Conservation (phyloP, 2,888 invertebrate species). For the Sarcophaga caerulescens region DNA sequence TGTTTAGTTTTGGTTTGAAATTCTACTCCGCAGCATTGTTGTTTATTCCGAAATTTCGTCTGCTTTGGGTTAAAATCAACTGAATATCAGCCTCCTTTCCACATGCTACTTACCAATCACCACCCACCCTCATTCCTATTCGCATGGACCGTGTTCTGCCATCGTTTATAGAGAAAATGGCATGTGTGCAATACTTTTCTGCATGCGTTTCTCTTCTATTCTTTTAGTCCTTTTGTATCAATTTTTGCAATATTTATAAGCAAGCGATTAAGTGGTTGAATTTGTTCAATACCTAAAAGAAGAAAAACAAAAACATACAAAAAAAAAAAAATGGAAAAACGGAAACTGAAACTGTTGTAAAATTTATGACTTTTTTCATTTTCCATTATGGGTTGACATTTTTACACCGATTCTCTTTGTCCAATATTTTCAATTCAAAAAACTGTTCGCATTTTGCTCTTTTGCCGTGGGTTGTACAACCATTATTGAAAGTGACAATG, state of each 20-base stretch:
- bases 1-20: slow-evolving; percentile 57
- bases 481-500: neutral
- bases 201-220: slow-evolving; percentile 29
- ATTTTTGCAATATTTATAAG: slow-evolving; percentile 38
- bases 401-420: slow-evolving; percentile 51
- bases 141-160: neutral
- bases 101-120: slow-evolving; percentile 4
- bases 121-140: slow-evolving; percentile 45
- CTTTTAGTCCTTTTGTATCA: neutral
- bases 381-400: slow-evolving; percentile 75
- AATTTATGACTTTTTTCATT: slow-evolving; percentile 79
- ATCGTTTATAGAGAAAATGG: slow-evolving; percentile 41
- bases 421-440: slow-evolving; percentile 40
- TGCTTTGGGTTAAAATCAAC: slow-evolving; percentile 27
- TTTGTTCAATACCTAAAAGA: slow-evolving; percentile 25
- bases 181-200: slow-evolving; percentile 63
- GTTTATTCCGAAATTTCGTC: slow-evolving; percentile 14
- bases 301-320: neutral
- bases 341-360: slow-evolving; percentile 63
- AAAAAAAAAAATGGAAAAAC: neutral
- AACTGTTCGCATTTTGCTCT: slow-evolving; percentile 7
- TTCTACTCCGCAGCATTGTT: slow-evolving; percentile 7
- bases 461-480: neutral
- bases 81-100: slow-evolving; percentile 35
- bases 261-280: slow-evolving; percentile 64